phyloP scores from a whole-genome alignment of 2,797 vertebrate species.

The Chiloscyllium punctatum region DNA sequence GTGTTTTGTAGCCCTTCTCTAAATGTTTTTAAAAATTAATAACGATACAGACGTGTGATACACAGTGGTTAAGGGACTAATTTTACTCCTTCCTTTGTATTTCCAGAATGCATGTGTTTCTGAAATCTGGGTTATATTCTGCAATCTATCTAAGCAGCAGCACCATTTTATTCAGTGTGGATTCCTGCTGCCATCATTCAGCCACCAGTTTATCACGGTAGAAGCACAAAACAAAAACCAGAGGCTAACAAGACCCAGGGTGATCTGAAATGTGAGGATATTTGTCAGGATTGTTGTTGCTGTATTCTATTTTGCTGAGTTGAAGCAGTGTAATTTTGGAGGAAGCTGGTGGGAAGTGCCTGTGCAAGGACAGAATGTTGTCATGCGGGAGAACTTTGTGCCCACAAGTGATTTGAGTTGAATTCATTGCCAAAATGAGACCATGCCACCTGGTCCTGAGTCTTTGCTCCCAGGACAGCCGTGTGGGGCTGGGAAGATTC shows the following conservation, averaged over 20 bases:
- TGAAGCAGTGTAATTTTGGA: neutral
- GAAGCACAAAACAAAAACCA: neutral
- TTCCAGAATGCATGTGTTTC: neutral
- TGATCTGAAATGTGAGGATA: neutral
- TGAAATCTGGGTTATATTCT: neutral
- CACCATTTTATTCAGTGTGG: neutral
- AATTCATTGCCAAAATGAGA: neutral
- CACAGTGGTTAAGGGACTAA: neutral
- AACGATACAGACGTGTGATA: neutral
- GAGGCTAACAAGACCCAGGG: neutral
- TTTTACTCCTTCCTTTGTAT: neutral
- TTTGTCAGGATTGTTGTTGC: neutral
- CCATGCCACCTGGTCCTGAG: neutral
- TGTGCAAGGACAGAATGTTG: neutral
- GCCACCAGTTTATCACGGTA: neutral
- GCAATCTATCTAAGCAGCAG: neutral
- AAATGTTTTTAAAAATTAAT: neutral
- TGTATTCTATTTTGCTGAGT: neutral
- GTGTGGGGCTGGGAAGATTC: no score
- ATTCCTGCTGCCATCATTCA: neutral
- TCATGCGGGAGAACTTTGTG: neutral
- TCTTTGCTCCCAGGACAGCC: no score
- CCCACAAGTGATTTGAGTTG: neutral
- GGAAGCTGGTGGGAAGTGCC: neutral
- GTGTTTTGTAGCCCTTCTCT: neutral